Evolutionary conservation across 1,140 invertebrate genomes (phyloP).

Genomic region (Nasonia giraulti): DNA sequence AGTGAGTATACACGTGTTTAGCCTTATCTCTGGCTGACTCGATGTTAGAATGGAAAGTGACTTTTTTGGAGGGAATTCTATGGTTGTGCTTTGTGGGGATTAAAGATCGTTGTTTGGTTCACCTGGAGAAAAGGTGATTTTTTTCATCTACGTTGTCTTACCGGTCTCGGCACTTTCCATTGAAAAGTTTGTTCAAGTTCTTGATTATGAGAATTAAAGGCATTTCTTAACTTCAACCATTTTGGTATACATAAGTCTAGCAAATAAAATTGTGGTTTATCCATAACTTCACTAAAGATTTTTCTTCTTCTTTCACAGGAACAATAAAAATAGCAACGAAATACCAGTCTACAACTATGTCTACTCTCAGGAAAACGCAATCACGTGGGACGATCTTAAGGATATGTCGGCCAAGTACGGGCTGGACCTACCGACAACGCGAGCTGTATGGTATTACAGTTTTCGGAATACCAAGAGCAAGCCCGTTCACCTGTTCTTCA

Average conservation of each 20-base stretch:
- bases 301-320: conserved; percentile 46
- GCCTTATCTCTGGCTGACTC: background rate
- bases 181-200: too few relatives aligned
- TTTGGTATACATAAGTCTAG: too few relatives aligned
- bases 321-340: conserved; percentile 56
- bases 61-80: too few relatives aligned
- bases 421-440: conserved; percentile 64
- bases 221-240: too few relatives aligned
- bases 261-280: too few relatives aligned
- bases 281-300: background rate
- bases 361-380: conserved; percentile 68
- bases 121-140: too few relatives aligned
- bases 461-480: conserved; percentile 74
- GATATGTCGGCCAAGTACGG: conserved; percentile 68
- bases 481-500: conserved; percentile 72
- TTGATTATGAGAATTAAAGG: too few relatives aligned
- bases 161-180: too few relatives aligned
- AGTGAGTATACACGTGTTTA: conserved; percentile 49
- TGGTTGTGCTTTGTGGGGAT: too few relatives aligned
- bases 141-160: too few relatives aligned
- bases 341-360: conserved; percentile 74
- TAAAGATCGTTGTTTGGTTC: too few relatives aligned
- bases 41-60: too few relatives aligned
- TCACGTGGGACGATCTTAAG: conserved; percentile 71
- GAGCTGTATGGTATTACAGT: conserved; percentile 76